Conservation (phyloP, 2,888 invertebrate genomes). For the Hypsopygia costalis region DNA sequence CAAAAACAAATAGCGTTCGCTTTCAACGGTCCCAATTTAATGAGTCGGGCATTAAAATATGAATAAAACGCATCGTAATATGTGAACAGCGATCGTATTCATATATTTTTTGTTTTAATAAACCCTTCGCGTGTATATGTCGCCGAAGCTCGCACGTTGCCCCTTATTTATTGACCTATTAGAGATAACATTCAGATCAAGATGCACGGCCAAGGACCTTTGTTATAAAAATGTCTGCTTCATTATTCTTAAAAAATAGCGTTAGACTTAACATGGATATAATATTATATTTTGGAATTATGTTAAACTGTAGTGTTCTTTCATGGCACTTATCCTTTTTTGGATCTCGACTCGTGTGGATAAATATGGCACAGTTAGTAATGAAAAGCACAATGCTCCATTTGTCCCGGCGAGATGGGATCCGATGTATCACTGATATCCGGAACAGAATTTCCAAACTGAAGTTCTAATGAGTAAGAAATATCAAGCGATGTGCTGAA, state of each 20-base stretch:
- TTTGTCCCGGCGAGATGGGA: no score
- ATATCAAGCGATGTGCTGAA: no score
- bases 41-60: constrained; percentile 54
- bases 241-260: constrained; percentile 75
- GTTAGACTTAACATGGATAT: constrained; percentile 50
- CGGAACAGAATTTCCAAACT: no score
- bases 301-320: no score
- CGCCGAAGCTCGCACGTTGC: constrained; percentile 78
- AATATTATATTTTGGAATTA: not conserved
- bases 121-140: constrained; percentile 68
- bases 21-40: constrained; percentile 31
- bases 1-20: constrained; percentile 8
- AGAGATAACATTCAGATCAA: constrained; percentile 80
- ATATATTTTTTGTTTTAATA: constrained; percentile 71
- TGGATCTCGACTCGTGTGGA: no score
- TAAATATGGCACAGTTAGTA: no score
- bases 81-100: constrained; percentile 59
- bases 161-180: constrained; percentile 80
- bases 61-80: constrained; percentile 56
- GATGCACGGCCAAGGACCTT: constrained; percentile 81
- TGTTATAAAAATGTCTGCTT: constrained; percentile 80
- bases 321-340: no score
- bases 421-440: no score
- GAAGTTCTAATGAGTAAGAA: no score
- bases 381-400: no score